Percentiles rank a stretch among this genome's conserved stretches.
These are phyloP conservation scores for Odocoileus hemionus DNA, from an alignment of 2,113 vertebrate species.

Conservation along the genomic window DNA sequence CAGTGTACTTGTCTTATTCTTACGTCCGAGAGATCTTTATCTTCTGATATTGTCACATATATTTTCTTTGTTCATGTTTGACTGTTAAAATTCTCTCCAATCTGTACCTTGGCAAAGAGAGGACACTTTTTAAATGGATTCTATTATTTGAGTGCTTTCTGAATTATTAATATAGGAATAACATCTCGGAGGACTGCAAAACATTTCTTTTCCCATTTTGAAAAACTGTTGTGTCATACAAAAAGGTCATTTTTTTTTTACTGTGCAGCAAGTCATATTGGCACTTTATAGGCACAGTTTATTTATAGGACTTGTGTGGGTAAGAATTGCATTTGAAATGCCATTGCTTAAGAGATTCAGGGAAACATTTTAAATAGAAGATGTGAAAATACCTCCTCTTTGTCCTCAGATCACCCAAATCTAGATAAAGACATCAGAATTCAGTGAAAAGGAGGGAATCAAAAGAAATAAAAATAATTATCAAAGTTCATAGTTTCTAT, in stretches of 20 bases:
- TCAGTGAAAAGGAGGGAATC: not conserved
- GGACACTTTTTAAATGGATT: not conserved
- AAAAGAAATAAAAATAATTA: not conserved
- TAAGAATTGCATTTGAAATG: slow-evolving; percentile 20
- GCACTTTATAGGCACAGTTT: not conserved
- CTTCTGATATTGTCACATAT: not conserved
- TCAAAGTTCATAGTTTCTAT: not conserved
- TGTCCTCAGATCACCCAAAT: not conserved
- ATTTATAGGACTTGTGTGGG: not conserved
- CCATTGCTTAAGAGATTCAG: not conserved
- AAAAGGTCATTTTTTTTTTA: not conserved
- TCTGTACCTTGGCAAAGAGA: not conserved
- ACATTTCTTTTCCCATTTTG: not conserved
- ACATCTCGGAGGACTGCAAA: not conserved
- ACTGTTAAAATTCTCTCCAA: not conserved
- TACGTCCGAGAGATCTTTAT: not conserved
- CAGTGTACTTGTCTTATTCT: not conserved
- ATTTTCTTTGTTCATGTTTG: not conserved
- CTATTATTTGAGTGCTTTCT: not conserved
- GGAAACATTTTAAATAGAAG: not conserved
- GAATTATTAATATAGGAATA: not conserved
- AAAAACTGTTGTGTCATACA: not conserved
- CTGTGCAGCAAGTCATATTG: not conserved
- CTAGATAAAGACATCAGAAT: not conserved
- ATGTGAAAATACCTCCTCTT: not conserved